Base-by-base conservation (phyloP, 2,888 invertebrate genomes). In the Macrosiphum euphorbiae region DNA sequence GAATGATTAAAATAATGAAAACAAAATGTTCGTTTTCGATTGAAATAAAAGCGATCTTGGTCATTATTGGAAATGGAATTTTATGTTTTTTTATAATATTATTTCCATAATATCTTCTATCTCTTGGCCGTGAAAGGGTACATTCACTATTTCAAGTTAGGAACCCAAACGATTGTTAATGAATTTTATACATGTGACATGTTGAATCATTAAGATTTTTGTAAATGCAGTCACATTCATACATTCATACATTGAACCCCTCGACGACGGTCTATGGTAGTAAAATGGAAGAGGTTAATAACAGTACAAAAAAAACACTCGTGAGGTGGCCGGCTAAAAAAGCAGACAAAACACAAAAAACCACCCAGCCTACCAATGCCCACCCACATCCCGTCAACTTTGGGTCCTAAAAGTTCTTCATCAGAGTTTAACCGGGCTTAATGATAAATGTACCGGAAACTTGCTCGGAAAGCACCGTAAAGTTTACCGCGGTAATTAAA, bases 361-460 rank as follows among this genome's bases (percentile, higher is more conserved):
- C n/a, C 50, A 24, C 55, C 89, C 47, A 50, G 41, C 47, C 47
- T 44, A n/a, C 86, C 93, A 47, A 58, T 24, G 61, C 52, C 50
- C 90, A n/a, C 50, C 94, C 90, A 90, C 44, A n/a, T 92, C 50
- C 90, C 90, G 50, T 86, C 86, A 90, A 94, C 90, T 90, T 87
- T 26, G 90, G 94, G 90, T 90, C 61, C 90, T 90, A 90, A 94
- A 94, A 94, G 94, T 94, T 94, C 94, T 94, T 94, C 90, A 90
- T 94, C 94, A 94, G 90, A 94, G 90, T 94, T 94, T 90, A 90
- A 94, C 94, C 90, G 94, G 94, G 94, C 94, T 94, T 90, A 94
- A 94, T 94, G 94, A 94, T 94, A 94, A 94, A 94, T 94, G 94
- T 94, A 94, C 94, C 90, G 94, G 94, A 94, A 94, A 94, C 90